These are phyloP conservation scores for Hypolimnas misippus DNA, from an alignment of 2,888 invertebrate species.

Conservation along the genomic window DNA sequence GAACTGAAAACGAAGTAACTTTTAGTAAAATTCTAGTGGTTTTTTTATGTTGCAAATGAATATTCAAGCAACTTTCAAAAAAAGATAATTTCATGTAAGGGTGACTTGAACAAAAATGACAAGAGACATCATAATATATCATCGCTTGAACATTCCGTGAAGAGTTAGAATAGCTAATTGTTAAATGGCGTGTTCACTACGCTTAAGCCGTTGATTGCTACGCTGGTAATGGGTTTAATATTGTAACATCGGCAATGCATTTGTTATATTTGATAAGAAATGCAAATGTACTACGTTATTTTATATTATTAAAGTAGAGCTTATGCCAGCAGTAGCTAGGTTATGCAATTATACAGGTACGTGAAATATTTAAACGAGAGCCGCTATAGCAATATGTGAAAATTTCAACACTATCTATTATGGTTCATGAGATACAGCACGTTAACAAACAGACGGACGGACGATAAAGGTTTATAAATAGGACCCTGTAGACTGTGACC, in stretches of 20 bases:
- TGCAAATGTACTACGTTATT: constrained; percentile 2
- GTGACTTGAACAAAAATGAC: constrained; percentile 40
- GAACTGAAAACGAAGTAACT: not conserved
- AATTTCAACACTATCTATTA: too few species aligned
- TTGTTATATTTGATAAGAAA: constrained; percentile 39
- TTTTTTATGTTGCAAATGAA: not conserved
- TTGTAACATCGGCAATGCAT: constrained; percentile 35
- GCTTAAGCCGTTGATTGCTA: constrained; percentile 43
- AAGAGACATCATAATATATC: constrained; percentile 48
- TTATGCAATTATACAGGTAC: too few species aligned
- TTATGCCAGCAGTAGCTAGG: not conserved
- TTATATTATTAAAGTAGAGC: not conserved
- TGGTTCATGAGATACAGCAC: too few species aligned
- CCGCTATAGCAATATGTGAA: too few species aligned
- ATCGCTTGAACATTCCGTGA: constrained; percentile 51
- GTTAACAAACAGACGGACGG: too few species aligned
- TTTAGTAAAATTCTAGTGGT: not conserved
- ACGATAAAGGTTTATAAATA: too few species aligned
- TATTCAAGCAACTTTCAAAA: not conserved
- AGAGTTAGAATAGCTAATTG: constrained; percentile 60
- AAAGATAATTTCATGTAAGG: not conserved
- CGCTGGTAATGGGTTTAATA: constrained; percentile 41
- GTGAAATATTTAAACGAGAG: too few species aligned
- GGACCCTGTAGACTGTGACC: too few species aligned
- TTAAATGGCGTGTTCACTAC: constrained; percentile 62